These are phyloP conservation scores for Brachypalpus laphriformis DNA, from an alignment of 2,888 invertebrate species.

Conservation along the genomic window DNA sequence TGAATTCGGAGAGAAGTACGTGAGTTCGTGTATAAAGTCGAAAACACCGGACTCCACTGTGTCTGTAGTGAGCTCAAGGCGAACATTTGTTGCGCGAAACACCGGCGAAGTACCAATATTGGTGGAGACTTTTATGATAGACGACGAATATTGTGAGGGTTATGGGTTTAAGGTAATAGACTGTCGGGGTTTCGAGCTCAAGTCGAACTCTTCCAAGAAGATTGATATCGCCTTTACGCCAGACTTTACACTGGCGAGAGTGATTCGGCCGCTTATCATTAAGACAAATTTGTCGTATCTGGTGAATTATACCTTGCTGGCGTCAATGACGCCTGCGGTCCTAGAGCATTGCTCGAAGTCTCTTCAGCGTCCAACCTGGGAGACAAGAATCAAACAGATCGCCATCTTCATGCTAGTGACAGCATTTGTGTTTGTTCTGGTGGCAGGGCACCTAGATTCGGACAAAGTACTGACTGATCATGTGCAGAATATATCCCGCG, in stretches of 20 bases:
- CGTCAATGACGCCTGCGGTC: constrained; percentile 85
- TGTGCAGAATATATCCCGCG: constrained; percentile 83
- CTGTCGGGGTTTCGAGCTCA: constrained; percentile 88
- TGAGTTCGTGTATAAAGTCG: constrained; percentile 84
- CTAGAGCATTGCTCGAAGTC: constrained; percentile 88
- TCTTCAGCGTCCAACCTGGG: constrained; percentile 90
- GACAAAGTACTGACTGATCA: constrained; percentile 86
- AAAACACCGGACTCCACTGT: constrained; percentile 8
- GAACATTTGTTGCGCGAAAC: constrained; percentile 93
- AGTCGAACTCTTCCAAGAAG: constrained; percentile 89
- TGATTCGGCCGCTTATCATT: constrained; percentile 86
- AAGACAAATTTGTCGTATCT: constrained; percentile 85
- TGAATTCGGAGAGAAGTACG: constrained; percentile 86
- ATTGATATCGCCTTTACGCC: constrained; percentile 95
- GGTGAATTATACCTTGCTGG: constrained; percentile 88
- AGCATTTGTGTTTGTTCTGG: constrained; percentile 86
- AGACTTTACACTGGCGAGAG: constrained; percentile 91
- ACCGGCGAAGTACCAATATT: constrained; percentile 94
- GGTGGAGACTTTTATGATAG: constrained; percentile 87
- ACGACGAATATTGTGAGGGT: constrained; percentile 88
- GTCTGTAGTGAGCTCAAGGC: constrained; percentile 86
- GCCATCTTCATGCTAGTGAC: constrained; percentile 85
- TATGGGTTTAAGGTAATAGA: constrained; percentile 91
- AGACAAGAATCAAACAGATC: constrained; percentile 87
- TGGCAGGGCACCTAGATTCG: constrained; percentile 89